Conservation (phyloP, 37 sponge, comb jelly and placozoan species). For the Geodia barretti region DNA sequence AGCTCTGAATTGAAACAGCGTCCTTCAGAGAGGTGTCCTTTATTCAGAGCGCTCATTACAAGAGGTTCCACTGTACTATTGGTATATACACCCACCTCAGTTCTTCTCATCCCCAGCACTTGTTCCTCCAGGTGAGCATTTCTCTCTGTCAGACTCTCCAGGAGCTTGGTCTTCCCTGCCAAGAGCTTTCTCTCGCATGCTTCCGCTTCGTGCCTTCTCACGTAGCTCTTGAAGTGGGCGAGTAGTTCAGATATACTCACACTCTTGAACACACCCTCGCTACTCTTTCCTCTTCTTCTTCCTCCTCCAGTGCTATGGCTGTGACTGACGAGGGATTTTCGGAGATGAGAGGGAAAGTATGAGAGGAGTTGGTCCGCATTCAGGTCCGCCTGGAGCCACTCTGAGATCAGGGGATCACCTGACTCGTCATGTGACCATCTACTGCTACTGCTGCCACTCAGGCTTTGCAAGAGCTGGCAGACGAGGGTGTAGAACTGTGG, state of each 20-base stretch:
- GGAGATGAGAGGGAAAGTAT: neutral
- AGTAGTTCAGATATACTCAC: neutral
- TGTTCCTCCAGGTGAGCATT: slow-evolving; percentile 2
- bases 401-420: neutral
- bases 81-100: too few relatives aligned
- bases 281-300: too few relatives aligned
- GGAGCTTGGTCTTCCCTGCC: neutral
- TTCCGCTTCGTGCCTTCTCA: neutral
- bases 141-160: neutral
- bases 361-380: neutral
- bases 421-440: neutral
- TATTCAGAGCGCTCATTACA: too few relatives aligned
- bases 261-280: neutral
- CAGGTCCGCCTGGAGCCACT: neutral
- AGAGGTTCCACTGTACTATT: too few relatives aligned
- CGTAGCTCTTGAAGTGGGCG: neutral
- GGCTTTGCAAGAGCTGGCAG: neutral
- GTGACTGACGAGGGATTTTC: neutral
- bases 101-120: neutral
- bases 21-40: too few relatives aligned
- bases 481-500: neutral
- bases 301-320: neutral
- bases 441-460: neutral
- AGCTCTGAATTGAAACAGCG: too few relatives aligned
- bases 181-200: neutral